Base-by-base conservation (phyloP, 2,888 invertebrate genomes). In the Digitonthophagus gazella region DNA sequence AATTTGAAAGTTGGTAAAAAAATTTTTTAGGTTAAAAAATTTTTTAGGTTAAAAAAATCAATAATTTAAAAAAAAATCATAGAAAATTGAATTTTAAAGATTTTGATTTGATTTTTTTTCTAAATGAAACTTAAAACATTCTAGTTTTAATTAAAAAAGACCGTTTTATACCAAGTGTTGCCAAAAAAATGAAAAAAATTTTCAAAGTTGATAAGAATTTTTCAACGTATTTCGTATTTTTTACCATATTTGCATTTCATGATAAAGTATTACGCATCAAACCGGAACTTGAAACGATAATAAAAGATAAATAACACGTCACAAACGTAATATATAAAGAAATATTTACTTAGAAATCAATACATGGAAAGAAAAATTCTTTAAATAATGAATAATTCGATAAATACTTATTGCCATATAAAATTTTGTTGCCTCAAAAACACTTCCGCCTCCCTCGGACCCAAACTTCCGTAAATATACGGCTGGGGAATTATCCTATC, bases 401-500 rank as follows among this genome's bases (percentile, higher is more conserved):
- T 22, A 22, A 22, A 44, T 8, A 44, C 28, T 44, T 44, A 44
- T 44, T 44, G 18, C 20, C 15, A 18, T 20, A 61, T 8, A 11
- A 61, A 61, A 20, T 61, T 61, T 19, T 61, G 15, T 20, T 64
- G 28, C 22, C 64, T 20, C 64, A 16, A 16, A 15, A 64, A 6
- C 1, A 20, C 22, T n/a, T 64, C 64, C 2, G 64, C 64, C 8
- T 54, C 28, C 22, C 61, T 61, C 1, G 61, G 61, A 16, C 61
- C 61, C 2, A n/a, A n/a, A 61, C 64, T 64, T 28, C 64, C 88
- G 81, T 85, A 91, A 78, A 85, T 83, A 83, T 97, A 97, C 0
- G 89, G 86, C 68, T 91, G 87, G 0, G 97, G 96, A 74, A 84
- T 84, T 0, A 91, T 83, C 72, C 86, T 88, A 70, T 91, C 87